Base-by-base conservation (phyloP, 2,888 invertebrate genomes). In the Epirrhoe tristata region DNA sequence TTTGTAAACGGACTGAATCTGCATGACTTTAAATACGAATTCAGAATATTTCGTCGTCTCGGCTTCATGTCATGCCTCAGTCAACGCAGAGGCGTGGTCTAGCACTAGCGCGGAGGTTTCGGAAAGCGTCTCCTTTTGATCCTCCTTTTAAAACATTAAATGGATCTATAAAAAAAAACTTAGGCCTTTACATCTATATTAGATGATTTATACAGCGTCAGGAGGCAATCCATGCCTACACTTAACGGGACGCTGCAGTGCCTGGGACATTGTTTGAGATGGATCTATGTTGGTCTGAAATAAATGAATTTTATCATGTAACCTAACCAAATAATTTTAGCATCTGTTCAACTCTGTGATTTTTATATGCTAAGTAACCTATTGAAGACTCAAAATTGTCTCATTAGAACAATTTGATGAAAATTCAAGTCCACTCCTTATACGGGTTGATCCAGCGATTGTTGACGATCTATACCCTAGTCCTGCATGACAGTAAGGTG, bases 401-500 rank as follows among this genome's bases (percentile, higher is more conserved):
- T n/a, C n/a, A n/a, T n/a, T n/a, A n/a, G 6, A 34, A 34, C 34
- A 34, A 6, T 32, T 5, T 32, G 7, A 34, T 34, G 7, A 34
- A 34, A 34, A 34, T 34, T 34, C 6, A 34, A 34, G 5, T 7
- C 7, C 7, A 1, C 7, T 7, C 6, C 7, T 34, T 34, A 43
- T 12, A 43, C 12, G 63, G 14, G 43, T 51, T 62, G n/a, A 62
- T 54, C 43, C 59, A 63, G 63, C 63, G 43, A 50, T 31, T 17
- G 50, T 50, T 4, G 10, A 32, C 6, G 32, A 55, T 14, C 61
- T 55, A 58, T 51, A 52, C 53, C 58, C 56, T 52, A 62, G 54
- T 77, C 82, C 81, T 86, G 86, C 81, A 80, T 85, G 86, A 82
- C 83, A 83, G 84, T 81, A 85, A 88, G 89, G 91, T 90, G 91